Base-by-base conservation (phyloP, 2,113 vertebrate species). In the Gallinago jamesoni region DNA sequence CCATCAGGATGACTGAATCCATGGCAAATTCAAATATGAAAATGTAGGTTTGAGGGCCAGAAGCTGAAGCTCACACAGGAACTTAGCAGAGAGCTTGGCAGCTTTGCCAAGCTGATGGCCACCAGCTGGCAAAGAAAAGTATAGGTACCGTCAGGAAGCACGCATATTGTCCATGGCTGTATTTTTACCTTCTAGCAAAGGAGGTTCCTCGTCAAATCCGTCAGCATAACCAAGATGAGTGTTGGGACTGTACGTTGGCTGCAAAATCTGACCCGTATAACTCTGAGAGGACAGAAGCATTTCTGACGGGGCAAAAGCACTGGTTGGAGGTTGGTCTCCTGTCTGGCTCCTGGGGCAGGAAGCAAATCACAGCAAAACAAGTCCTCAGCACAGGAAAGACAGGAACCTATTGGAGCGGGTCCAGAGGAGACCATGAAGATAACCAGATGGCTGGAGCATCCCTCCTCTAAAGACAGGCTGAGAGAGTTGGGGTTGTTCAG, bases 181-280 rank as follows among this genome's bases (percentile, higher is more conserved):
- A 31, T 24, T 87, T 92, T 97, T 98, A 99, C 98, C 99, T 98
- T 99, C 98, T 39, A 99, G 96, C 87, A 99, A 97, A 66, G 99
- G 98, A 73, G 98, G 98, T n/a, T 99, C 99, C 78, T 98, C 98
- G 1, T 98, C 98, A 95, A 97, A 98, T 55, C 87, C 95, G 0
- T 98, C 97, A n/a, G 27, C 5, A 3, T 94, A 97, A 67, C 93
- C 67, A 43, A 91, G 53, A 19, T 96, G 94, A 62, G 93, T 80
- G 55, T 59, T 37, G 2, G 68, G 64, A 47, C 24, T 93, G 80
- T 76, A 80, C 0, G 25, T 43, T 14, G 98, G 98, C 76, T 99
- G 98, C 81, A 98, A 98, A 95, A 98, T 91, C 37, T 98, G 98
- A 5, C 98, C 98, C 1, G 81, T 35, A 50, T 98, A 98, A 53